These are phyloP conservation scores for Heterodera schachtii DNA, from an alignment of 1,140 invertebrate genomes.

Conservation along the genomic window DNA sequence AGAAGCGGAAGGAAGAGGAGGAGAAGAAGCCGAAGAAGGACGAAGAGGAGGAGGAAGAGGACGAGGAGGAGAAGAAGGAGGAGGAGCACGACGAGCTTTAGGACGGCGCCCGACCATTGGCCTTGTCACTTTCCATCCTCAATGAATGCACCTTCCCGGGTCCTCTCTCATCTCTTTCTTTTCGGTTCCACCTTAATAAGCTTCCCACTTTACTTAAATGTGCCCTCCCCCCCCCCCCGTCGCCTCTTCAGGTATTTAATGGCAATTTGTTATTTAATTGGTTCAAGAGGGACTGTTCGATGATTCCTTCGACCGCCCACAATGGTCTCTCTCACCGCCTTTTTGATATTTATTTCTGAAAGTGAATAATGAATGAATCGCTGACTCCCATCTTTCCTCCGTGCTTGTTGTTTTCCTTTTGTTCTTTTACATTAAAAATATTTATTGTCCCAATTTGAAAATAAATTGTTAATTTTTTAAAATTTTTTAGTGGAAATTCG, in stretches of 20 bases:
- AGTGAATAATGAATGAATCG: too few species aligned
- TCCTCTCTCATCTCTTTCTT: not conserved
- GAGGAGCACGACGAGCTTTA: conserved; percentile 65
- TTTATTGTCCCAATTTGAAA: not conserved
- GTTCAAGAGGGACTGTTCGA: not conserved
- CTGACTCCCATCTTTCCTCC: not conserved
- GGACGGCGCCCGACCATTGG: not conserved
- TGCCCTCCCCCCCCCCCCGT: conserved; percentile 6
- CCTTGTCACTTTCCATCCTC: conserved; percentile 5
- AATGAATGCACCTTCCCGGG: conserved; percentile 1
- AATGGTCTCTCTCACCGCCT: not conserved
- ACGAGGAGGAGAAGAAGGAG: conserved; percentile 17
- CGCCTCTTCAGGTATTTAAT: not conserved
- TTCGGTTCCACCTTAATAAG: conserved; percentile 4
- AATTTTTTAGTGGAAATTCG: too few species aligned
- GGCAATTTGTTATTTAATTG: not conserved
- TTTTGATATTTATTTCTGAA: conserved; percentile 1
- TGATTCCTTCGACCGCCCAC: not conserved
- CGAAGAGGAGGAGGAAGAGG: conserved; percentile 52
- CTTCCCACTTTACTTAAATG: not conserved
- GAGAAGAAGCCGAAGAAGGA: conserved; percentile 69
- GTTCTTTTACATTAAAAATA: not conserved
- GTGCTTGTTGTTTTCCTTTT: not conserved
- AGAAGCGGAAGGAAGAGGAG: conserved; percentile 73
- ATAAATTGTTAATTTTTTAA: not conserved